phyloP scores from a whole-genome alignment of 2,888 invertebrate species.

The Apomyelois bistriatella region DNA sequence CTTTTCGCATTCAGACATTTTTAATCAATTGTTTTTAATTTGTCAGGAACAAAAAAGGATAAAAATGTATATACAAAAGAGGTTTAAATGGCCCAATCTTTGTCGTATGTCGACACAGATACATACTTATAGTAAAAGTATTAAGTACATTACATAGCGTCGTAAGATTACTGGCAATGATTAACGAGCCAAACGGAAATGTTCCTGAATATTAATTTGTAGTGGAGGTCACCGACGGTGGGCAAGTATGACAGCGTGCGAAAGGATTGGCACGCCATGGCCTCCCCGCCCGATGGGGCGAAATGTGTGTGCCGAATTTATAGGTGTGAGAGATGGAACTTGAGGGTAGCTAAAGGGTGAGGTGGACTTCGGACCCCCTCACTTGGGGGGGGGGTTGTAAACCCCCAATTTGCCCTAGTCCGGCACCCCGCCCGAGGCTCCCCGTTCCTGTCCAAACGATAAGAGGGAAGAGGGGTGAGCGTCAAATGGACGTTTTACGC shows the following conservation, averaged over 20 bases:
- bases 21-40: too few relatives aligned
- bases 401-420: slow-evolving; percentile 78
- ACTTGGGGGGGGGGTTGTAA: slow-evolving; percentile 63
- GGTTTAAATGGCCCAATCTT: too few relatives aligned
- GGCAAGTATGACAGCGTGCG: slow-evolving; percentile 74
- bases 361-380: slow-evolving; percentile 77
- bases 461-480: slow-evolving; percentile 78
- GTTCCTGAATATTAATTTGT: slow-evolving; percentile 79
- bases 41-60: too few relatives aligned
- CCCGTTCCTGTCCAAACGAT: slow-evolving; percentile 78
- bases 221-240: slow-evolving; percentile 73
- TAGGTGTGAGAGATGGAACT: slow-evolving; percentile 81
- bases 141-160: slow-evolving; percentile 19
- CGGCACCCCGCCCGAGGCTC: slow-evolving; percentile 76
- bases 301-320: slow-evolving; percentile 79
- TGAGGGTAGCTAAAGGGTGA: slow-evolving; percentile 79
- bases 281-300: slow-evolving; percentile 68
- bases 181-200: slow-evolving; percentile 75
- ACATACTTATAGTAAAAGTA: background rate
- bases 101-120: too few relatives aligned
- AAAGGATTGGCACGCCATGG: slow-evolving; percentile 75
- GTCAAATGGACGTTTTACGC: slow-evolving; percentile 81
- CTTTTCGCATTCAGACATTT: too few relatives aligned
- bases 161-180: slow-evolving; percentile 61
- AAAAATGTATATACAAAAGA: too few relatives aligned